Evolutionary conservation across 2,113 vertebrate species (phyloP).

Genomic region (Coryphaenoides rupestris): DNA sequence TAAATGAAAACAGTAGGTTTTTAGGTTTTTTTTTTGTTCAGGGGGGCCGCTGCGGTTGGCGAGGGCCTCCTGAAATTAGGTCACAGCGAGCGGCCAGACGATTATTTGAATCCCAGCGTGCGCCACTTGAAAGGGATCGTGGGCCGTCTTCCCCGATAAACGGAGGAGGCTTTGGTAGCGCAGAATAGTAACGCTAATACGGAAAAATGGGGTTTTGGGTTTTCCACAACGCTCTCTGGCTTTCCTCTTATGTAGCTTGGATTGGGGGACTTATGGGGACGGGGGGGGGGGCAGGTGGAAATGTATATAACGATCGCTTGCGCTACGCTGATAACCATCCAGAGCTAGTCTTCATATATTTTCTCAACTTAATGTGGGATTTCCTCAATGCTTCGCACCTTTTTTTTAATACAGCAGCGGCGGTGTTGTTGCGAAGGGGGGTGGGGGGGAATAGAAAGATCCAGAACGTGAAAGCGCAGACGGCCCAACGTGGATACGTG

Average conservation of each 20-base stretch:
- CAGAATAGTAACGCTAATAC: conserved; percentile 38
- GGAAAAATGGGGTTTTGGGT: conserved; percentile 47
- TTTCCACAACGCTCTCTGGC: conserved; percentile 24
- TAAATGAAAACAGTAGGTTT: conserved; percentile 63
- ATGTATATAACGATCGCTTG: conserved; percentile 23
- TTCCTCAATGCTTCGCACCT: too few species aligned
- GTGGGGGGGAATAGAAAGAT: too few species aligned
- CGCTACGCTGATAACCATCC: conserved; percentile 35
- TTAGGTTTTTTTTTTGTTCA: conserved; percentile 32
- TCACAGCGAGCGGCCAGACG: conserved; percentile 53
- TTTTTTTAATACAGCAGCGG: too few species aligned
- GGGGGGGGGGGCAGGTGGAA: conserved; percentile 13
- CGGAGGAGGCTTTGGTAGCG: conserved; percentile 31
- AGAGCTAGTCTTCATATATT: too few species aligned
- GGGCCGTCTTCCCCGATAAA: conserved; percentile 49
- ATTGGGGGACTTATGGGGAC: too few species aligned
- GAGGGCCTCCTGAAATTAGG: conserved; percentile 44
- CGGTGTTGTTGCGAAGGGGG: too few species aligned
- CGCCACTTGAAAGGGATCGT: conserved; percentile 46
- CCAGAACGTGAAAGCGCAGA: too few species aligned
- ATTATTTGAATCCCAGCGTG: conserved; percentile 58
- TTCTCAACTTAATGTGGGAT: too few species aligned
- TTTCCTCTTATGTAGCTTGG: not conserved
- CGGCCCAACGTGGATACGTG: too few species aligned
- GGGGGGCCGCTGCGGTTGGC: conserved; percentile 34